phyloP scores from a whole-genome alignment of 1,140 invertebrate species.

The Capitella teleta region DNA sequence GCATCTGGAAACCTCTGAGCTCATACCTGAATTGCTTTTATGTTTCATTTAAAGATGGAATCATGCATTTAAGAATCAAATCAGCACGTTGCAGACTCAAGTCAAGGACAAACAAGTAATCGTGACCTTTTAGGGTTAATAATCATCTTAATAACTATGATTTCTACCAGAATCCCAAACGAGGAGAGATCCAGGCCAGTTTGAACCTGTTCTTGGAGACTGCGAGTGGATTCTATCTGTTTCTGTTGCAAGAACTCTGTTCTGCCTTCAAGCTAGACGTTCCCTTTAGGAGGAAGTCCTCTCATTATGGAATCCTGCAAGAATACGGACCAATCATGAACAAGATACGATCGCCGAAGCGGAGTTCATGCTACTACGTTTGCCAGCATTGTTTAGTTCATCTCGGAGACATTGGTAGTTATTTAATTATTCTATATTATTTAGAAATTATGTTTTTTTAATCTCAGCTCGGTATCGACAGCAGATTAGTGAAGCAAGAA shows the following conservation, averaged over 20 bases:
- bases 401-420: conserved; percentile 59
- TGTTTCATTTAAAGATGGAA: conserved; percentile 53
- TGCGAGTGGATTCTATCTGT: conserved; percentile 67
- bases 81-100: conserved; percentile 61
- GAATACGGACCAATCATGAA: conserved; percentile 39
- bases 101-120: conserved; percentile 63
- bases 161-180: conserved; percentile 54
- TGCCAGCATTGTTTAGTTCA: conserved; percentile 78
- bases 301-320: conserved; percentile 41
- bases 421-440: background rate
- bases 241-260: conserved; percentile 66
- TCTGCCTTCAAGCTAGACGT: conserved; percentile 67
- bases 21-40: background rate
- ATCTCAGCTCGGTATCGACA: conserved; percentile 61
- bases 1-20: background rate
- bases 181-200: conserved; percentile 60
- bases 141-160: background rate
- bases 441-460: background rate
- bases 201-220: conserved; percentile 67
- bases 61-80: conserved; percentile 76
- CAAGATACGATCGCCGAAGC: conserved; percentile 49
- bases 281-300: conserved; percentile 52
- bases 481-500: conserved; percentile 65
- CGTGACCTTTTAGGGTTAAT: background rate
- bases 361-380: conserved; percentile 65